Percentiles rank a stretch among this genome's conserved stretches.
These are phyloP conservation scores for Zaprionus ghesquierei DNA, from an alignment of 1,140 invertebrate genomes.

Conservation along the genomic window DNA sequence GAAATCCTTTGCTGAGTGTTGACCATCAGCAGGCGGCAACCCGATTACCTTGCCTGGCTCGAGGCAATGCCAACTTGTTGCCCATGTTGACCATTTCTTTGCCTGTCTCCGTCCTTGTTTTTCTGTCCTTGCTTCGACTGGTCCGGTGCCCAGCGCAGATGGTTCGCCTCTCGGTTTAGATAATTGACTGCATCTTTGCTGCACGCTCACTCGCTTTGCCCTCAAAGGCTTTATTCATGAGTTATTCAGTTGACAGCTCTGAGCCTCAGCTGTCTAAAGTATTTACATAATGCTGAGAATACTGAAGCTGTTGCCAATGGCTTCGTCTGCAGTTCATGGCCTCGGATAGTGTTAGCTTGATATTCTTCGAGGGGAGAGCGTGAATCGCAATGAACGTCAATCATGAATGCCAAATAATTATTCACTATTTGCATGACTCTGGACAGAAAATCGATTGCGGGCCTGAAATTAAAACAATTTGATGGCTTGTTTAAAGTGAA, in stretches of 20 bases:
- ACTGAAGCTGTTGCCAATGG: not conserved
- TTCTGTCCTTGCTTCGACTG: not conserved
- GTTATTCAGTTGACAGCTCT: slow-evolving; percentile 10
- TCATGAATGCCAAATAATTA: slow-evolving; percentile 17
- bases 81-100: slow-evolving; percentile 1
- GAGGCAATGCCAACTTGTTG: slow-evolving; percentile 22
- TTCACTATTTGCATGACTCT: slow-evolving; percentile 8
- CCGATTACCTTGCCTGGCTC: slow-evolving; percentile 1
- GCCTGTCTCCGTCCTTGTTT: not conserved
- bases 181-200: slow-evolving; percentile 17
- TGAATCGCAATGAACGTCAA: slow-evolving; percentile 13
- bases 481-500: not conserved
- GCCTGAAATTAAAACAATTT: not conserved
- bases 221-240: slow-evolving; percentile 1
- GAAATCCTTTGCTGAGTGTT: slow-evolving; percentile 28
- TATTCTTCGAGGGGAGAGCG: not conserved
- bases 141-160: not conserved
- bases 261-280: slow-evolving; percentile 17
- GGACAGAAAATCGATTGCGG: not conserved
- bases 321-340: not conserved
- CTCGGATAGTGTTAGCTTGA: not conserved
- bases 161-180: slow-evolving; percentile 5
- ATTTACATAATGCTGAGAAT: slow-evolving; percentile 4
- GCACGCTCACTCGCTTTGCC: not conserved
- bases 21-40: not conserved